Conservation (phyloP, 2,888 invertebrate genomes). For the Drosophila cyrtoloma region DNA sequence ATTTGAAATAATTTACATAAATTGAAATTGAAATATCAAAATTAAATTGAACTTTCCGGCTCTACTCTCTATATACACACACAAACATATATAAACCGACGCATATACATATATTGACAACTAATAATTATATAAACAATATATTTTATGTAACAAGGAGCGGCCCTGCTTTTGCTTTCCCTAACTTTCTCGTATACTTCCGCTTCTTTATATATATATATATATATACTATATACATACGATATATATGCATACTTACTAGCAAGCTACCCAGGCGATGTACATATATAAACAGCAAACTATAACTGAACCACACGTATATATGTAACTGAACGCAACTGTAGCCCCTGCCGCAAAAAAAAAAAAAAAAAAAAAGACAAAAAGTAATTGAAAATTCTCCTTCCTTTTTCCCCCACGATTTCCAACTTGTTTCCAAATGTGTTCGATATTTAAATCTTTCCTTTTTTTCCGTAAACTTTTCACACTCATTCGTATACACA, state of each 20-base stretch:
- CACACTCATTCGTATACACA: constrained; percentile 18
- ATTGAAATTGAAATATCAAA: background rate
- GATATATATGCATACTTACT: constrained; percentile 68
- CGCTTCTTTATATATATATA: constrained; percentile 46
- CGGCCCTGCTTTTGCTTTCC: constrained; percentile 33
- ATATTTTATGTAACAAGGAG: constrained; percentile 44
- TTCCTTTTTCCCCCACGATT: constrained; percentile 21
- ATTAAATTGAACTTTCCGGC: constrained; percentile 20
- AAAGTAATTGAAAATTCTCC: constrained; percentile 26
- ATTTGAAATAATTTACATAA: background rate
- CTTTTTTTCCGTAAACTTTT: constrained; percentile 6
- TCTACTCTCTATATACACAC: constrained; percentile 37
- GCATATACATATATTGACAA: constrained; percentile 46
- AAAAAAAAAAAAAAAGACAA: background rate
- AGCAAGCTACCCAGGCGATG: constrained; percentile 82
- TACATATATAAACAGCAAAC: constrained; percentile 65
- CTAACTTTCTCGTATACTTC: constrained; percentile 42
- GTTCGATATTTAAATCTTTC: constrained; percentile 27
- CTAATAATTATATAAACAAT: constrained; percentile 31
- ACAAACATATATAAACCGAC: constrained; percentile 33
- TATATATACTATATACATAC: constrained; percentile 45
- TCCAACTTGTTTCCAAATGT: constrained; percentile 33
- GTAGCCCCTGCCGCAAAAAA: constrained; percentile 71
- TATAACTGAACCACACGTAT: constrained; percentile 59
- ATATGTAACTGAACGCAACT: constrained; percentile 69